Evolutionary conservation across 2,888 invertebrate species (phyloP).

Genomic region (Acrobasis consociella): DNA sequence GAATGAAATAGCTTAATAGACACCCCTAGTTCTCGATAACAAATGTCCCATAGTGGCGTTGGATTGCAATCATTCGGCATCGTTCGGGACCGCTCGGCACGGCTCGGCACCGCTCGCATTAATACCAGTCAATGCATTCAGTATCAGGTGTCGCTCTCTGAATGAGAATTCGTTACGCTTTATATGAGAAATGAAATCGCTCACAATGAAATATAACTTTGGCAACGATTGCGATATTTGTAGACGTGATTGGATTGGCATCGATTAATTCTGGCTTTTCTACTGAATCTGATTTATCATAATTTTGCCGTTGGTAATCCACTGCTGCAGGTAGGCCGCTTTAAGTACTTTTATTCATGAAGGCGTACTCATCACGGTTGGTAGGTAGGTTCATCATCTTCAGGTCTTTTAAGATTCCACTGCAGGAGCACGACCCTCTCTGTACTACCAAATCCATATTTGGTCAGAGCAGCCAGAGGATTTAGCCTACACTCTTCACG

Average conservation of each 20-base stretch:
- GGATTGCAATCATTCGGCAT: constrained; percentile 14
- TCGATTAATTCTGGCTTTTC: not conserved
- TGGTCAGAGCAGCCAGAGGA: too few species aligned
- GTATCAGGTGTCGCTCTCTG: not conserved
- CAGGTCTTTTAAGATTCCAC: too few species aligned
- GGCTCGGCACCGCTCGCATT: not conserved
- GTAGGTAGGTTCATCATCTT: too few species aligned
- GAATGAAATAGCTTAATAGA: not conserved
- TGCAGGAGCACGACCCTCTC: too few species aligned
- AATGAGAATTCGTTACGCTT: constrained; percentile 4
- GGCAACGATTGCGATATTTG: not conserved
- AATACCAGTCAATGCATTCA: not conserved
- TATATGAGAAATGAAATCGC: constrained; percentile 15
- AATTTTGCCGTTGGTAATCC: not conserved
- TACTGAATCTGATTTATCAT: not conserved
- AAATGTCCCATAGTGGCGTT: constrained; percentile 21
- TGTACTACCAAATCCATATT: too few species aligned
- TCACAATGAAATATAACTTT: constrained; percentile 10
- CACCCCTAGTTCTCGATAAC: constrained; percentile 7
- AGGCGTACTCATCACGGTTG: too few species aligned
- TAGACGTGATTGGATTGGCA: constrained; percentile 1
- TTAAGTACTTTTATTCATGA: too few species aligned
- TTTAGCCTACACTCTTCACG: too few species aligned
- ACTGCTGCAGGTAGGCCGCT: too few species aligned
- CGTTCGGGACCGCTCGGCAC: not conserved